Evolutionary conservation across 2,113 vertebrate genomes (phyloP).

Genomic region (Corythaixoides concolor): DNA sequence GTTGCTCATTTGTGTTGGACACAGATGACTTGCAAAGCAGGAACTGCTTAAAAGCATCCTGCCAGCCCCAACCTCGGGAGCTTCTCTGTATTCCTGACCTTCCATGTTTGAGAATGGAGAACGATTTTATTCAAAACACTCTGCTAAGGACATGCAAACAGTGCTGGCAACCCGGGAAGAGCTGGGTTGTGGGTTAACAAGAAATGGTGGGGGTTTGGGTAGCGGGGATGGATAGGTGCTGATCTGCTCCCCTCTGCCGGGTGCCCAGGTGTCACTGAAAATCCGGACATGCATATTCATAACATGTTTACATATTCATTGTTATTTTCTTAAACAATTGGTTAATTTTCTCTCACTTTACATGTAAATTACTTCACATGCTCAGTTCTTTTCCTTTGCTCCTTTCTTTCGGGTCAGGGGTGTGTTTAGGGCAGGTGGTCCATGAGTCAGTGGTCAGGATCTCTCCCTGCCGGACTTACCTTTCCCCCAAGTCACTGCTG

Average conservation of each 20-base stretch:
- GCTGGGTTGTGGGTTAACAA: neutral
- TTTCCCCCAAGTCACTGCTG: no score
- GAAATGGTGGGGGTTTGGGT: neutral
- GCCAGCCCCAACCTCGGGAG: neutral
- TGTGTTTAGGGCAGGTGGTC: no score
- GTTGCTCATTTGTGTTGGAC: neutral
- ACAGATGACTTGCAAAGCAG: neutral
- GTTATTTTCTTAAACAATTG: no score
- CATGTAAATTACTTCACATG: no score
- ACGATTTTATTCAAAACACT: neutral
- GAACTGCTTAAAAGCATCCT: neutral
- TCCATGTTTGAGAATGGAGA: neutral
- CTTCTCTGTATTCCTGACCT: neutral
- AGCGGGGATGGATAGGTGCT: neutral
- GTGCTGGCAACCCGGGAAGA: neutral
- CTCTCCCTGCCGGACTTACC: no score
- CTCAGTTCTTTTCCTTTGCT: no score
- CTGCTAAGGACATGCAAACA: neutral
- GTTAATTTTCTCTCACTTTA: no score
- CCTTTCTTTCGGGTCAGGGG: no score
- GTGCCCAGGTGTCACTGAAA: neutral
- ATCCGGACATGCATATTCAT: no score
- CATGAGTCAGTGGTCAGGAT: no score
- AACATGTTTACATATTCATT: no score
- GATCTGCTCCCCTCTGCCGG: neutral